These are phyloP conservation scores for Diadema setosum DNA, from an alignment of 35 echinoderm and acorn worm genomes.

Conservation along the genomic window DNA sequence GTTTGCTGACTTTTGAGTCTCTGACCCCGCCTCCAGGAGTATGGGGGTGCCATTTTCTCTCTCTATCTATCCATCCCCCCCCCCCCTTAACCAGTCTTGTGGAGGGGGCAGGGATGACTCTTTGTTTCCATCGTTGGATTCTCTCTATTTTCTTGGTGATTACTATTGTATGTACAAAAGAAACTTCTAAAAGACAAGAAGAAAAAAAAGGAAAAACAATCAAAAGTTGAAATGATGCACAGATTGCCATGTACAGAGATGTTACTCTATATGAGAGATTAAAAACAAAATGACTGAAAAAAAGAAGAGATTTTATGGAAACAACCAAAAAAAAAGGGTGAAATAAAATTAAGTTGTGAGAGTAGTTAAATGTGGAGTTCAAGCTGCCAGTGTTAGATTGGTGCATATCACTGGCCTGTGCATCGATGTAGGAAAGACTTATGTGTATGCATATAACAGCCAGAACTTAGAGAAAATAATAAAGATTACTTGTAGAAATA, in stretches of 20 bases:
- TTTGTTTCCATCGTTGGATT: not conserved
- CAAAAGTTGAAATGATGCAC: not conserved
- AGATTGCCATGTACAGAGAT: slow-evolving; percentile 31
- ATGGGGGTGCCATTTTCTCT: not conserved
- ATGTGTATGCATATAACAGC: no score
- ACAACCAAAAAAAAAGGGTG: not conserved
- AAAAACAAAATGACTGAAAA: not conserved
- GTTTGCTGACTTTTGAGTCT: slow-evolving; percentile 96
- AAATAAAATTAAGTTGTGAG: no score
- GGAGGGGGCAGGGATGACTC: not conserved
- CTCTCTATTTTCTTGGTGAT: slow-evolving; percentile 17
- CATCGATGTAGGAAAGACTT: no score
- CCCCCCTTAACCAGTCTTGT: not conserved
- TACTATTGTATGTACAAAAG: slow-evolving; percentile 51
- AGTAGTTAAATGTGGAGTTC: no score
- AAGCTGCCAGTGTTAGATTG: no score
- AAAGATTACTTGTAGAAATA: no score
- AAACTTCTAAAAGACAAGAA: not conserved
- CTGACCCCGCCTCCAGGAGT: not conserved
- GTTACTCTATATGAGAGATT: slow-evolving; percentile 7
- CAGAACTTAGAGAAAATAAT: no score
- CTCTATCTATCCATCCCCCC: not conserved
- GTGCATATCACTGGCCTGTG: no score
- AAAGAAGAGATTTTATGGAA: not conserved
- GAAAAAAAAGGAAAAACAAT: slow-evolving; percentile 26